A percentile compares a stretch with the other conserved stretches of the same genome.
These are phyloP conservation scores for Holacanthus passer DNA, from an alignment of 2,113 vertebrate genomes.

Conservation along the genomic window DNA sequence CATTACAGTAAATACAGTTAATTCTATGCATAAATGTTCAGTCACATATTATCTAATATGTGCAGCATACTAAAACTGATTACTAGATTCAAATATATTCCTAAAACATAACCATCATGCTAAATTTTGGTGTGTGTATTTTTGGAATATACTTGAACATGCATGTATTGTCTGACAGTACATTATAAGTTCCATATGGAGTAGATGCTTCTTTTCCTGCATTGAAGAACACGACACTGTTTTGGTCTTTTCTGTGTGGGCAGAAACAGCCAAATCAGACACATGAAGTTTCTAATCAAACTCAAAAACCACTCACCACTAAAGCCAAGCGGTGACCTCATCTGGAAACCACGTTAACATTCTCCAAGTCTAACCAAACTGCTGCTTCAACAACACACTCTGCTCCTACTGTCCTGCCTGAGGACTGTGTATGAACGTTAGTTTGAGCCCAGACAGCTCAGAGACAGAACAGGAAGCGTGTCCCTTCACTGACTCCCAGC, in stretches of 20 bases:
- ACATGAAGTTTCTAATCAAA: constrained; percentile 53
- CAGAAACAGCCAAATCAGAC: neutral
- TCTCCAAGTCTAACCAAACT: constrained; percentile 51
- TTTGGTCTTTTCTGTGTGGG: constrained; percentile 32
- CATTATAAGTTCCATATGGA: constrained; percentile 47
- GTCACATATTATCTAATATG: too few relatives aligned
- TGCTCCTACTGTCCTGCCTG: neutral
- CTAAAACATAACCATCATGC: neutral
- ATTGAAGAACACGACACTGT: neutral
- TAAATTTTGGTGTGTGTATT: neutral
- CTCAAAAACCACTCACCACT: constrained; percentile 34
- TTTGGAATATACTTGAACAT: constrained; percentile 7
- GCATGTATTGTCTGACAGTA: constrained; percentile 33
- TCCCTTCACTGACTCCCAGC: constrained; percentile 77
- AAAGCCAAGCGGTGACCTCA: constrained; percentile 58
- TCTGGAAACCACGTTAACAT: constrained; percentile 36
- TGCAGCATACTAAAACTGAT: neutral
- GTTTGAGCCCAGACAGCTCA: constrained; percentile 44
- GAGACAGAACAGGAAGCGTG: constrained; percentile 58
- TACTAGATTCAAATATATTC: neutral
- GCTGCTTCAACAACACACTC: constrained; percentile 30
- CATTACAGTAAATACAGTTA: neutral
- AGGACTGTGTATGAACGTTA: neutral
- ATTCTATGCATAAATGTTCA: constrained; percentile 32
- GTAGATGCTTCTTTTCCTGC: constrained; percentile 17